Base-by-base conservation (phyloP, 2,797 vertebrate species). In the Oceanodroma leucorhoa region DNA sequence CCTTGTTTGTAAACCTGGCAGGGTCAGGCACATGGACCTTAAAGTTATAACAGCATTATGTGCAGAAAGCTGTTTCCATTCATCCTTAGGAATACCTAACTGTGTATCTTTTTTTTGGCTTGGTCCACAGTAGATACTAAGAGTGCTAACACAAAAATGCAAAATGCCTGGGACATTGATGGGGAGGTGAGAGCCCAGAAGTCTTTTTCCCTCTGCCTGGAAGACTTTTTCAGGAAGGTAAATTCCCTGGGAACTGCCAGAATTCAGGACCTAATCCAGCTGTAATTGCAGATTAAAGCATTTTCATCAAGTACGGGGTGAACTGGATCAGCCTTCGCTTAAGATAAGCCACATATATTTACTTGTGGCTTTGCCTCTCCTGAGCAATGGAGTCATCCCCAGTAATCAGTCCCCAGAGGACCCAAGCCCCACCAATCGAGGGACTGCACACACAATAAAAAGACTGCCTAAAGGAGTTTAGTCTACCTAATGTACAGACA, bases 1-100 rank as follows among this genome's bases (percentile, higher is more conserved):
- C 32, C 57, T 80, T 90, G 58, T 89, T 87, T 92, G 78, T 87
- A 92, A 95, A 91, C 64, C 67, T 93, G 91, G 83, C 81, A 94
- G 78, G 64, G 64, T 87, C 64, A 45, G 50, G 40, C 32, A 69
- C 10, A 32, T 1, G 3, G 45, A 65, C 34, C 53, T 90, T 57
- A 64, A 84, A 90, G 81, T 61, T 61, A 57, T 61, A 89, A 69
- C 4, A 71, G 20, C 5, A 6, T 67, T 67, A 46, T 29, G 13
- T 79, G n/a, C 41, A 84, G 60, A 96, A 90, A 92, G 34, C 64
- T 84, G 18, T 61, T 96, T 93, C 73, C 66, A 61, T 58, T 86
- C 58, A 67, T n/a, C 53, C 71, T 64, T 32, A 40, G 36, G 75
- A 78, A 91, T 66, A 79, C 5, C 15, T 84, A 79, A 62, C 24